A percentile compares a stretch with the other conserved stretches of the same genome.
phyloP scores from a whole-genome alignment of 2,113 vertebrate genomes.

The Uria lomvia region DNA sequence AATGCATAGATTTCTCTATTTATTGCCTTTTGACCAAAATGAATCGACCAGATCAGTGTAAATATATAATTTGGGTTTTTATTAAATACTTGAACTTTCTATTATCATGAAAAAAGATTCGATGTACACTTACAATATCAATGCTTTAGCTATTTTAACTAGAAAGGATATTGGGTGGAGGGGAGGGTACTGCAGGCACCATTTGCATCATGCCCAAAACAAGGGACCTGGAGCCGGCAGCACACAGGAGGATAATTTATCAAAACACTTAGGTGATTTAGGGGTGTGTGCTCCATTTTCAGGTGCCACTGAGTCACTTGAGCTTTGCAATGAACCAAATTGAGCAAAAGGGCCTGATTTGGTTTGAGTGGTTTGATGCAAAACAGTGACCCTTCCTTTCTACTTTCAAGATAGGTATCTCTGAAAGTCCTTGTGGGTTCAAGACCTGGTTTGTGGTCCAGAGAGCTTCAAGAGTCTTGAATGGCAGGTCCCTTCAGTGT shows the following conservation, averaged over 20 bases:
- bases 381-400: neutral
- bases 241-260: neutral
- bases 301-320: neutral
- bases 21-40: slow-evolving; percentile 12
- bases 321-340: neutral
- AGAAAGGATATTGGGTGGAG: neutral
- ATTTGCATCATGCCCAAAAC: neutral
- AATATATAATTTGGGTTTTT: slow-evolving; percentile 41
- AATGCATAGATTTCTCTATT: neutral
- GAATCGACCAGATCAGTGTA: neutral
- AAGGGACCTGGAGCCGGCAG: neutral
- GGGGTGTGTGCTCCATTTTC: neutral
- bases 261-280: neutral
- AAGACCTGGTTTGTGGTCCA: neutral
- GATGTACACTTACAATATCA: neutral
- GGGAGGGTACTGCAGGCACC: neutral
- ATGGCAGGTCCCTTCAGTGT: neutral
- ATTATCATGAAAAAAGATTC: neutral
- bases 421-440: neutral
- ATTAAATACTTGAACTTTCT: slow-evolving; percentile 52
- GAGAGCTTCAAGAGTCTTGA: neutral
- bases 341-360: neutral
- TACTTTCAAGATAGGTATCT: neutral
- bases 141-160: slow-evolving; percentile 7
- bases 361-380: neutral